A percentile compares a stretch with the other conserved stretches of the same genome.
phyloP scores from a whole-genome alignment of 1,140 invertebrate species.

The Rhysida immarginata region DNA sequence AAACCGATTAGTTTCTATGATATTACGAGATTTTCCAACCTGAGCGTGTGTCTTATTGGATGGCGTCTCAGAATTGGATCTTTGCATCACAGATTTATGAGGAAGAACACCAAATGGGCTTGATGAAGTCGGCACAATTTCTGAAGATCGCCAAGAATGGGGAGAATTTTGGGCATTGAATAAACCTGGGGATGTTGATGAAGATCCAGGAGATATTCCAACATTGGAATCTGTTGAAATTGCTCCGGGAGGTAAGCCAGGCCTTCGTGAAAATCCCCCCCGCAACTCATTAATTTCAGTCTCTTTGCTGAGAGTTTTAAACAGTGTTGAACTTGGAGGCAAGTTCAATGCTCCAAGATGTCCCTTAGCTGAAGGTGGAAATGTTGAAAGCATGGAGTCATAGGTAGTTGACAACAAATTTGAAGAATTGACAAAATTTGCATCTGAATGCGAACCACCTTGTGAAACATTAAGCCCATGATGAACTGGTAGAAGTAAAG shows the following conservation, averaged over 20 bases:
- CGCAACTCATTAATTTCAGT: conserved; percentile 15
- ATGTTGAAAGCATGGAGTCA: conserved; percentile 14
- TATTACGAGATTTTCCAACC: conserved; percentile 9
- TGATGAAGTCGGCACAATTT: conserved; percentile 13
- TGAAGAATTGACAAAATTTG: conserved; percentile 14
- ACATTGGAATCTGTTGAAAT: conserved; percentile 9
- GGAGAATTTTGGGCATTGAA: conserved; percentile 14
- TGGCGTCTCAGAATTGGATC: conserved; percentile 13
- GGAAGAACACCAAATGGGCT: conserved; percentile 18
- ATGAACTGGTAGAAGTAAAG: conserved; percentile 14
- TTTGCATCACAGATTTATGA: conserved; percentile 15
- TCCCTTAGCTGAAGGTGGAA: conserved; percentile 14
- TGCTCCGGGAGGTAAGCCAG: conserved; percentile 5
- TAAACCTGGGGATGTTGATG: conserved; percentile 1
- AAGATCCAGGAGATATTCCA: background rate
- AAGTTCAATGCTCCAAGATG: conserved; percentile 10
- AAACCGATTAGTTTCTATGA: conserved; percentile 7
- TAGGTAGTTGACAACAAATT: conserved; percentile 13
- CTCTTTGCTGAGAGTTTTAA: conserved; percentile 14
- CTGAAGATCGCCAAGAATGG: conserved; percentile 14
- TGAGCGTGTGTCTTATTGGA: conserved; percentile 13
- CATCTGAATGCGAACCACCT: conserved; percentile 12
- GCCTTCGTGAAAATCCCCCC: conserved; percentile 14
- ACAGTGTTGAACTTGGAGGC: conserved; percentile 13
- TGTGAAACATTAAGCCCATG: conserved; percentile 13